A percentile compares a stretch with the other conserved stretches of the same genome.
These are phyloP conservation scores for Andrena praecox DNA, from an alignment of 2,888 invertebrate species.

Conservation along the genomic window DNA sequence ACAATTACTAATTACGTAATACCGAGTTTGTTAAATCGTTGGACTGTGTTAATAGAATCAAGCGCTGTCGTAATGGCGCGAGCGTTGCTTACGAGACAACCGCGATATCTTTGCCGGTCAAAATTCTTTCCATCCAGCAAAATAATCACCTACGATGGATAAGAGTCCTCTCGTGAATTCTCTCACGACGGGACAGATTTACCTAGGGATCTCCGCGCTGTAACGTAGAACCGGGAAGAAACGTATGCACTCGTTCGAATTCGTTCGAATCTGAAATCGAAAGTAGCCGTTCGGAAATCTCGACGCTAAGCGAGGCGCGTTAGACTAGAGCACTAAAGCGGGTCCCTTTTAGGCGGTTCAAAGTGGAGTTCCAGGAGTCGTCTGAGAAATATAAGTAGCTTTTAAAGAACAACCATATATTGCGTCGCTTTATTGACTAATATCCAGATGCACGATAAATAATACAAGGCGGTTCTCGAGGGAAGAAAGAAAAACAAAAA, in stretches of 20 bases:
- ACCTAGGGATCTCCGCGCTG: constrained; percentile 28
- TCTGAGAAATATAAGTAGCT: background rate
- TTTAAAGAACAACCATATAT: constrained; percentile 14
- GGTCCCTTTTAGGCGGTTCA: background rate
- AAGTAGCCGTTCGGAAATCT: constrained; percentile 3
- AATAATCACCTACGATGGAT: background rate
- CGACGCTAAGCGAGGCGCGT: background rate
- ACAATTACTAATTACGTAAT: constrained; percentile 78
- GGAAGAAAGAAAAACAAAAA: constrained; percentile 23
- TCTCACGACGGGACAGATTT: constrained; percentile 25
- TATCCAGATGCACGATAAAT: constrained; percentile 33
- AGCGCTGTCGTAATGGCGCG: constrained; percentile 20
- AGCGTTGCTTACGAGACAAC: background rate
- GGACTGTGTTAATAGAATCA: constrained; percentile 49
- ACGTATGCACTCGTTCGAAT: constrained; percentile 61
- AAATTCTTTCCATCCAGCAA: constrained; percentile 8
- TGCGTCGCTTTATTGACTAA: constrained; percentile 47
- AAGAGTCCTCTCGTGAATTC: background rate
- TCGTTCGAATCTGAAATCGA: background rate
- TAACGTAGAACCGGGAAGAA: constrained; percentile 58
- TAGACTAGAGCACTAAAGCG: constrained; percentile 42
- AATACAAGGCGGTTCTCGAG: constrained; percentile 30
- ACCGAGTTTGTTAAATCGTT: constrained; percentile 69
- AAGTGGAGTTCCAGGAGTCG: background rate
- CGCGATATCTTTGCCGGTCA: constrained; percentile 11